Conservation (phyloP, 2,113 vertebrate genomes). For the Oostethus manadensis region DNA sequence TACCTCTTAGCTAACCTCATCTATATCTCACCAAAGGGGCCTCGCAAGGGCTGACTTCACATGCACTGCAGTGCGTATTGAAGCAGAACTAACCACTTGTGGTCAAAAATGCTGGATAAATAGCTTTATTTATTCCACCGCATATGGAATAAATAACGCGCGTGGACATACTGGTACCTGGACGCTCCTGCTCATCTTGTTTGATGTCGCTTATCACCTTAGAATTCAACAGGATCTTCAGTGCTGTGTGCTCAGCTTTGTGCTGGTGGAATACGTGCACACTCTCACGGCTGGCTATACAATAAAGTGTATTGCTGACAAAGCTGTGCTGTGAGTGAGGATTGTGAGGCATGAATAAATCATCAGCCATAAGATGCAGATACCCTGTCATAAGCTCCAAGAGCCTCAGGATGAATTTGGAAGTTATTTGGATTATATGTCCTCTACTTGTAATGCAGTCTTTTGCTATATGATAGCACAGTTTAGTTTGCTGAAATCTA, state of each 20-base stretch:
- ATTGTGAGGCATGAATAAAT: conserved; percentile 8
- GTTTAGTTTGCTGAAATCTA: neutral
- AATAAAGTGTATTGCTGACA: conserved; percentile 32
- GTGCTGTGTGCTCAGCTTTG: conserved; percentile 22
- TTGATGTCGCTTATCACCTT: conserved; percentile 11
- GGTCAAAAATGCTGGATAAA: conserved; percentile 10
- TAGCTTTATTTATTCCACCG: conserved; percentile 6
- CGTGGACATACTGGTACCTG: conserved; percentile 27
- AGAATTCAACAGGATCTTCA: conserved; percentile 15
- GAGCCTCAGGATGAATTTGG: neutral
- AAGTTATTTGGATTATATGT: conserved; percentile 1
- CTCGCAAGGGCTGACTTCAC: conserved; percentile 39
- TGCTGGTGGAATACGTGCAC: conserved; percentile 26
- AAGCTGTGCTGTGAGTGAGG: conserved; percentile 1
- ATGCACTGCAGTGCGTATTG: conserved; percentile 23
- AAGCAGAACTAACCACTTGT: conserved; percentile 17
- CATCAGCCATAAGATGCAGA: conserved; percentile 2
- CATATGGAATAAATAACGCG: neutral
- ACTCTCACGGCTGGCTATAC: conserved; percentile 7
- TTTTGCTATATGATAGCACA: neutral
- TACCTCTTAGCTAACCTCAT: conserved; percentile 53
- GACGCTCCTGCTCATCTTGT: conserved; percentile 5
- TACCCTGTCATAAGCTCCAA: conserved; percentile 2
- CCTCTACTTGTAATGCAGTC: neutral
- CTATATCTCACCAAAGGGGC: conserved; percentile 51